Base-by-base conservation (phyloP, 2,888 invertebrate genomes). In the Ectemnius lituratus region DNA sequence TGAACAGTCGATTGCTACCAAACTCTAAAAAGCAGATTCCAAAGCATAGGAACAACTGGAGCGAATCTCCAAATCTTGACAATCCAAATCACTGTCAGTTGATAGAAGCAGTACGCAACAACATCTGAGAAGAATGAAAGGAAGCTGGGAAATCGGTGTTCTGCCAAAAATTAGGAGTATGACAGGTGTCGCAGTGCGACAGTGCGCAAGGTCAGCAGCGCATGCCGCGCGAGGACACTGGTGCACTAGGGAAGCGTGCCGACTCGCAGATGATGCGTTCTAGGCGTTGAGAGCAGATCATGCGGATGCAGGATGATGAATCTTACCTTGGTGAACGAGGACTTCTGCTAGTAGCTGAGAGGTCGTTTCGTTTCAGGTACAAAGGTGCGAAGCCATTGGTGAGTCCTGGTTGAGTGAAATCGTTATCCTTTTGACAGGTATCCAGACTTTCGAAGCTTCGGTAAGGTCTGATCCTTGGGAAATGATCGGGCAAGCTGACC, bases 381-480 rank as follows among this genome's bases (percentile, higher is more conserved):
- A 87, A 84, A 37, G 86, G 80, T 16, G 85, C 72, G 69, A 88
- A 89, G 61, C 89, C 90, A 64, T 90, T 89, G 67, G 81, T 69
- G 49, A 75, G 47, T 23, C 60, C 70, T 0, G 16, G 52, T 14
- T 71, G 62, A 6, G 73, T 81, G 20, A 78, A 80, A 3, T 77
- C 76, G 2, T 85, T 84, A 3, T 78, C 84, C 75, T 86, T 88
- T 74, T 87, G 88, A 69, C 87, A 86, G 13, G 87, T 83, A 70
- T 92, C 91, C 57, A 93, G 86, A 65, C 92, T 92, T 87, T 93
- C 93, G 85, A 92, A 92, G 80, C 92, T 92, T 18, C 92, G 89
- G 73, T 91, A 92, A 1, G 92, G 92, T 65, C 92, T 89, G 67
- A 92, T 86, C 62, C 90, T 88, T 0, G 82, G 78, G 57, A 86